A percentile compares a stretch with the other conserved stretches of the same genome.
phyloP scores from a whole-genome alignment of 1,140 invertebrate species.

The Drosophila bipectinata region DNA sequence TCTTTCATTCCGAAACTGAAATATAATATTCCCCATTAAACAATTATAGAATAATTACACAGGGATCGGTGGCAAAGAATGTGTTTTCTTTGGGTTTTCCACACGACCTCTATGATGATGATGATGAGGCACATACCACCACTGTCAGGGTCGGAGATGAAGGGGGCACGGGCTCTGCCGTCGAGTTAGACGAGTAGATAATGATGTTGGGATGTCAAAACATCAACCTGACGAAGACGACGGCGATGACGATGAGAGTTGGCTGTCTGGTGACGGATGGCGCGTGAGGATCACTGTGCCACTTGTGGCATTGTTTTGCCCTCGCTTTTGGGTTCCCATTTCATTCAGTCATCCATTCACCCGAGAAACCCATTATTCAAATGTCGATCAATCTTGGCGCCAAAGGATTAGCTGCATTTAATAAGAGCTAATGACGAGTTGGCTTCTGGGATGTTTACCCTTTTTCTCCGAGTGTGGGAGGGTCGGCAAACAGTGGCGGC shows the following conservation, averaged over 20 bases:
- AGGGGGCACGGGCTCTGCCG: conserved; percentile 1
- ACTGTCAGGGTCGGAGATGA: not conserved
- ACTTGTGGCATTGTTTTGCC: conserved; percentile 51
- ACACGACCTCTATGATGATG: conserved; percentile 21
- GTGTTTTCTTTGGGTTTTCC: conserved; percentile 24
- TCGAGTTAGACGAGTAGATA: conserved; percentile 64
- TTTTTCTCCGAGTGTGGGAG: conserved; percentile 14
- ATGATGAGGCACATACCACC: conserved; percentile 60
- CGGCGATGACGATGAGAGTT: conserved; percentile 10
- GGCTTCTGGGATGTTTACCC: conserved; percentile 26
- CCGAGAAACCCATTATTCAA: conserved; percentile 58
- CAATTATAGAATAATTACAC: conserved; percentile 16
- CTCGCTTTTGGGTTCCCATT: conserved; percentile 18
- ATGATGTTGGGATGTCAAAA: conserved; percentile 80
- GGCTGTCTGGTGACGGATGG: conserved; percentile 67
- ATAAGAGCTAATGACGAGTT: conserved; percentile 43
- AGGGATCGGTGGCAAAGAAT: conserved; percentile 48
- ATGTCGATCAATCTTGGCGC: conserved; percentile 38
- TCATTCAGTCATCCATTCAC: conserved; percentile 2
- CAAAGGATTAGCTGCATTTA: conserved; percentile 72
- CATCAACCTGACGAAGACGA: conserved; percentile 55
- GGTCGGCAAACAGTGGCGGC: conserved; percentile 4
- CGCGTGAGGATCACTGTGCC: conserved; percentile 66
- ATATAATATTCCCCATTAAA: not conserved
- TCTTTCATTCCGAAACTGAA: not conserved